Conservation (phyloP, 2,113 vertebrate genomes). For the Mola mola region DNA sequence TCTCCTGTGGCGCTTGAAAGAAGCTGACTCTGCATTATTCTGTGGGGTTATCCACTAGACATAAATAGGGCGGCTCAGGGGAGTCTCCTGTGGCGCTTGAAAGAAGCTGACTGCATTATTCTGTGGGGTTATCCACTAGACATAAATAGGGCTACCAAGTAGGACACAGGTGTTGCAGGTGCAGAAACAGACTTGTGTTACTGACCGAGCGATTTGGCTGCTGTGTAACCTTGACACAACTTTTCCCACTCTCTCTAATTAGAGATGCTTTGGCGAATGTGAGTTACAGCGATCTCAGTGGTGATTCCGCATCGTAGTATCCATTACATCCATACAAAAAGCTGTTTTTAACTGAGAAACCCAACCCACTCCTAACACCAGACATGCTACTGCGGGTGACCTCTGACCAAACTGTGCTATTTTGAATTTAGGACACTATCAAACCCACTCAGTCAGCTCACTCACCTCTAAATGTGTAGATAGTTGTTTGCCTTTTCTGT, state of each 20-base stretch:
- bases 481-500: too few species aligned
- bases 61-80: slow-evolving; percentile 29
- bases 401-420: too few species aligned
- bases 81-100: slow-evolving; percentile 17
- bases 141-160: slow-evolving; percentile 49
- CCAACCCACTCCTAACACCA: too few species aligned
- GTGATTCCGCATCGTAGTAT: slow-evolving; percentile 25
- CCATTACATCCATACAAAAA: slow-evolving; percentile 45
- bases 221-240: slow-evolving; percentile 40
- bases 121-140: slow-evolving; percentile 19
- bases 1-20: slow-evolving; percentile 18
- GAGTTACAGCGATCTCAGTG: slow-evolving; percentile 20
- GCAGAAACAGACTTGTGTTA: slow-evolving; percentile 26
- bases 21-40: slow-evolving; percentile 15
- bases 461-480: too few species aligned
- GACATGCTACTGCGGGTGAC: too few species aligned
- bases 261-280: slow-evolving; percentile 13
- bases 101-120: slow-evolving; percentile 11
- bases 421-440: too few species aligned
- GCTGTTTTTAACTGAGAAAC: slow-evolving; percentile 60
- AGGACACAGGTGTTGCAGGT: slow-evolving; percentile 45
- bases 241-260: slow-evolving; percentile 1
- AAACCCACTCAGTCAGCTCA: too few species aligned
- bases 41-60: slow-evolving; percentile 21
- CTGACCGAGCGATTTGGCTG: slow-evolving; percentile 10